Percentiles rank a stretch among this genome's conserved stretches.
These are phyloP conservation scores for Epinephelus moara DNA, from an alignment of 2,113 vertebrate genomes.

Conservation along the genomic window DNA sequence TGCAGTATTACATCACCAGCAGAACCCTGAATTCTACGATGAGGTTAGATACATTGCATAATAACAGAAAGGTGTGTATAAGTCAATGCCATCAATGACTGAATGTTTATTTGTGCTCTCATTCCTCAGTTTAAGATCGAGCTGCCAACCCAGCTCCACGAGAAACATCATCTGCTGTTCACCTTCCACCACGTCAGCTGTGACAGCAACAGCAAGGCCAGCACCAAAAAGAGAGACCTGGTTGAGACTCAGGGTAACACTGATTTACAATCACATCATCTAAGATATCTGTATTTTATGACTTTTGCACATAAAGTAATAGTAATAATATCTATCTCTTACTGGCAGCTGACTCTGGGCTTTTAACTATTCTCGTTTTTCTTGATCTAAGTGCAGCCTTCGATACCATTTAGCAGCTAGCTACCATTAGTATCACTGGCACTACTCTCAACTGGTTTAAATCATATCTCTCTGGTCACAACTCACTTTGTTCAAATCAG, in stretches of 20 bases:
- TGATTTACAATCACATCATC: background rate
- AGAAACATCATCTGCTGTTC: constrained; percentile 96
- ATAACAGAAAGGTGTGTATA: background rate
- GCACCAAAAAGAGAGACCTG: constrained; percentile 95
- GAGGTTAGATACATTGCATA: constrained; percentile 85
- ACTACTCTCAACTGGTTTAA: no score
- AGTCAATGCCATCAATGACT: background rate
- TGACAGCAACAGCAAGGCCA: constrained; percentile 96
- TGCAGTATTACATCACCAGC: constrained; percentile 95
- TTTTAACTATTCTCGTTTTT: no score
- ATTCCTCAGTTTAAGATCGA: constrained; percentile 93
- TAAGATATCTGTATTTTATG: background rate
- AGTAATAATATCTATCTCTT: background rate
- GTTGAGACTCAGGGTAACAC: constrained; percentile 92
- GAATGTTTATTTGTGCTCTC: constrained; percentile 25
- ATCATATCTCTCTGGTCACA: no score
- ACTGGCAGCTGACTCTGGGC: background rate
- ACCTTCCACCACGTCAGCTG: constrained; percentile 98
- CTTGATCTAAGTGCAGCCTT: no score
- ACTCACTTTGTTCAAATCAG: no score
- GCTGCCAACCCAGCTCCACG: constrained; percentile 95
- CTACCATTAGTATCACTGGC: no score
- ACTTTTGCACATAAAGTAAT: background rate
- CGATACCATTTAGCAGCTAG: no score
- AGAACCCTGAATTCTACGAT: constrained; percentile 98